Conservation (phyloP, 2,113 vertebrate species). For the Cavia aperea region DNA sequence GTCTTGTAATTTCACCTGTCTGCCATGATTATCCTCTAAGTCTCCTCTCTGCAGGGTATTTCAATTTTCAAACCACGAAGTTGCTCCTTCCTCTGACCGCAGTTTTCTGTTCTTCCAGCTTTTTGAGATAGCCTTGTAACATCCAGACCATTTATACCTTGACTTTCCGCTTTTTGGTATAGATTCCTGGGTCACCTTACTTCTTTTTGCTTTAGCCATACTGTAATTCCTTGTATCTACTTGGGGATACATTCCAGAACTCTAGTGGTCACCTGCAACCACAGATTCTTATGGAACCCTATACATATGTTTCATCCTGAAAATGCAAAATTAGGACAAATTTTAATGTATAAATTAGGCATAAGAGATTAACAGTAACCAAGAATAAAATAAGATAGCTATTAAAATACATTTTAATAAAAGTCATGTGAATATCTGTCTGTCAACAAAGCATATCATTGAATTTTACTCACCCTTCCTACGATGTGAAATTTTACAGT, state of each 20-base stretch:
- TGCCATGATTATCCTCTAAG: not conserved
- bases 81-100: not conserved
- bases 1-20: not conserved
- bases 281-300: no score
- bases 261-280: not conserved
- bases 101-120: not conserved
- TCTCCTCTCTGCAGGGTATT: not conserved
- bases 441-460: not conserved
- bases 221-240: not conserved
- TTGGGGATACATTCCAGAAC: not conserved
- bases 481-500: not conserved
- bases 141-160: not conserved
- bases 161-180: not conserved
- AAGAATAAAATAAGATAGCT: not conserved
- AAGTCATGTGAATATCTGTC: not conserved
- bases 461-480: not conserved
- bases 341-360: not conserved
- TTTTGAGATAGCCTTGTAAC: not conserved
- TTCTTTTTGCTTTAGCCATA: not conserved
- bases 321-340: not conserved
- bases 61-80: not conserved
- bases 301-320: not conserved
- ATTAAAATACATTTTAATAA: not conserved
- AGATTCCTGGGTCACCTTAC: not conserved
- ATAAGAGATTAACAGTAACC: not conserved